Evolutionary conservation across 2,113 vertebrate species (phyloP).

Genomic region (Lipophrys pholis): DNA sequence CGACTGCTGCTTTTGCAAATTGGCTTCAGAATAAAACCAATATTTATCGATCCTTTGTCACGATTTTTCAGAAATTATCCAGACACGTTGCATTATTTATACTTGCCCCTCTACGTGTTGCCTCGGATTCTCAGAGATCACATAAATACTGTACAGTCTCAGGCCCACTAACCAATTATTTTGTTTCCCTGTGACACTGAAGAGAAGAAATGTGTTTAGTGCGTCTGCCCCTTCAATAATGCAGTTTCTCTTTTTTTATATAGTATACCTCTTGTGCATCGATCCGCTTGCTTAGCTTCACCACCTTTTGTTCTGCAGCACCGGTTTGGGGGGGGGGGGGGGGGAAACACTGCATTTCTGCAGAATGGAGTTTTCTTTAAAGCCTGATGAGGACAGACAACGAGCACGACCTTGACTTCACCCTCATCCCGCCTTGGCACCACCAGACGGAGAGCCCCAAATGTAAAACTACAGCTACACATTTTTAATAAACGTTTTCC

Average conservation of each 20-base stretch:
- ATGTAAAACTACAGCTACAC: slow-evolving; percentile 63
- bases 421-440: slow-evolving; percentile 48
- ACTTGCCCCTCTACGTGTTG: neutral
- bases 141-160: slow-evolving; percentile 13
- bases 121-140: neutral
- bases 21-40: slow-evolving; percentile 21
- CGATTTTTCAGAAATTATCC: slow-evolving; percentile 11
- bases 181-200: slow-evolving; percentile 28
- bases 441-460: slow-evolving; percentile 52
- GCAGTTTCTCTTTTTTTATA: slow-evolving; percentile 42
- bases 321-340: too few species aligned
- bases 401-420: slow-evolving; percentile 71
- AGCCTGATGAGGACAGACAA: slow-evolving; percentile 68
- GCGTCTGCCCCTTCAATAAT: slow-evolving; percentile 33
- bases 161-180: slow-evolving; percentile 39
- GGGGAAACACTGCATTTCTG: slow-evolving; percentile 26
- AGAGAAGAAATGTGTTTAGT: slow-evolving; percentile 31
- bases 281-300: slow-evolving; percentile 57
- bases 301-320: slow-evolving; percentile 63
- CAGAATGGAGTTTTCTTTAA: slow-evolving; percentile 65
- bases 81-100: slow-evolving; percentile 4
- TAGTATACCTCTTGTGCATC: slow-evolving; percentile 51
- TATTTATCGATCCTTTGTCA: neutral
- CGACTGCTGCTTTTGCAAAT: slow-evolving; percentile 8
- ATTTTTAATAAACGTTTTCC: slow-evolving; percentile 68